Percentiles rank a stretch among this genome's conserved stretches.
These are phyloP conservation scores for Lipotes vexillifer DNA, from an alignment of 2,113 vertebrate genomes.

Conservation along the genomic window DNA sequence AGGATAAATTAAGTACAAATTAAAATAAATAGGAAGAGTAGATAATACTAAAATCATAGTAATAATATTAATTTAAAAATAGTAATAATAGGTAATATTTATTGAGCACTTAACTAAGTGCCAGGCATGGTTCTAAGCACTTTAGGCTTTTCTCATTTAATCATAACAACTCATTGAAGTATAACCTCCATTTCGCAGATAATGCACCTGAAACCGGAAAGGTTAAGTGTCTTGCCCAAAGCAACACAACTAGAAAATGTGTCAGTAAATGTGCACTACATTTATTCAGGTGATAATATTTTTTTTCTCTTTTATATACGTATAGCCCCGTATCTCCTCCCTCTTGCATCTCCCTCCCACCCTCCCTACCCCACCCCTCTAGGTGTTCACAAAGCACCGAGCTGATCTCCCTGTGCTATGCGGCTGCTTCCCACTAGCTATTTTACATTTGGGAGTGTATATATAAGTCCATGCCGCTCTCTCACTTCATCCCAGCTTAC, in stretches of 20 bases:
- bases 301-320: too few species aligned
- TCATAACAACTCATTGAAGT: neutral
- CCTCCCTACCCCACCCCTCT: too few species aligned
- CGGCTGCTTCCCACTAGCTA: too few species aligned
- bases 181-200: neutral
- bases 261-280: neutral
- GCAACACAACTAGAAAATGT: neutral
- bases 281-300: neutral
- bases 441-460: too few species aligned
- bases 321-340: too few species aligned
- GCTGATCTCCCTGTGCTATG: too few species aligned
- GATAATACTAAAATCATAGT: neutral
- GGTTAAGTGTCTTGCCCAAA: neutral
- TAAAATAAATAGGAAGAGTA: neutral
- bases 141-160: neutral
- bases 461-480: too few species aligned
- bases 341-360: too few species aligned
- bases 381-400: too few species aligned
- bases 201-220: neutral
- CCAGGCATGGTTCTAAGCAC: neutral
- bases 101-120: neutral
- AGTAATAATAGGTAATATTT: neutral
- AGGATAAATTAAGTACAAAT: neutral
- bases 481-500: too few species aligned
- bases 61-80: too few species aligned